phyloP scores from a whole-genome alignment of 2,113 vertebrate species.

The Cnemophilus loriae region DNA sequence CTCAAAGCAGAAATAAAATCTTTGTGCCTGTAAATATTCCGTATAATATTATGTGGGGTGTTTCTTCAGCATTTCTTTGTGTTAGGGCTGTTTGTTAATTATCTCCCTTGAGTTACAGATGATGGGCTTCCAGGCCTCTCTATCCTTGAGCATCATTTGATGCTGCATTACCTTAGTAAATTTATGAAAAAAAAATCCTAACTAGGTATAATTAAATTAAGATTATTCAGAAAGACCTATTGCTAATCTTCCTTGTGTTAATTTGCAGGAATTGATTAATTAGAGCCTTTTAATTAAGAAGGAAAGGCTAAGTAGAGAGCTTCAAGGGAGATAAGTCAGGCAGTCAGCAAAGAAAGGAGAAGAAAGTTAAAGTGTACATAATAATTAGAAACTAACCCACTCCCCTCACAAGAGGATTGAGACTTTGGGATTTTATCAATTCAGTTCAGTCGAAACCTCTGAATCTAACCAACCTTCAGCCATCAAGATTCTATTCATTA shows the following conservation, averaged over 20 bases:
- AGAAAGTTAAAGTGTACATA: slow-evolving; percentile 22
- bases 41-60: not conserved
- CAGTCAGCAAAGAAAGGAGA: slow-evolving; percentile 24
- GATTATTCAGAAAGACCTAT: slow-evolving; percentile 23
- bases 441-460: not conserved
- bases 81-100: not conserved
- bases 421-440: not conserved
- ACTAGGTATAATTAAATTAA: slow-evolving; percentile 45
- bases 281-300: slow-evolving; percentile 47
- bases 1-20: not conserved
- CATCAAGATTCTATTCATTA: not conserved
- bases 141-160: not conserved
- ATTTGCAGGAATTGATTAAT: slow-evolving; percentile 54
- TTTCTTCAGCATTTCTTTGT: not conserved
- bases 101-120: not conserved
- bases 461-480: not conserved
- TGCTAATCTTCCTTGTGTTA: slow-evolving; percentile 32
- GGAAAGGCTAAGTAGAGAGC: slow-evolving; percentile 23
- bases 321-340: slow-evolving; percentile 37
- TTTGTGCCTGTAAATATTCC: not conserved
- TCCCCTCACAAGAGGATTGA: not conserved
- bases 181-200: not conserved
- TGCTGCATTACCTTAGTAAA: not conserved
- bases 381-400: slow-evolving; percentile 26
- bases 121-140: not conserved